Percentiles rank a stretch among this genome's conserved stretches.
These are phyloP conservation scores for Aphaenogaster floridana DNA, from an alignment of 1,140 invertebrate genomes.

Conservation along the genomic window DNA sequence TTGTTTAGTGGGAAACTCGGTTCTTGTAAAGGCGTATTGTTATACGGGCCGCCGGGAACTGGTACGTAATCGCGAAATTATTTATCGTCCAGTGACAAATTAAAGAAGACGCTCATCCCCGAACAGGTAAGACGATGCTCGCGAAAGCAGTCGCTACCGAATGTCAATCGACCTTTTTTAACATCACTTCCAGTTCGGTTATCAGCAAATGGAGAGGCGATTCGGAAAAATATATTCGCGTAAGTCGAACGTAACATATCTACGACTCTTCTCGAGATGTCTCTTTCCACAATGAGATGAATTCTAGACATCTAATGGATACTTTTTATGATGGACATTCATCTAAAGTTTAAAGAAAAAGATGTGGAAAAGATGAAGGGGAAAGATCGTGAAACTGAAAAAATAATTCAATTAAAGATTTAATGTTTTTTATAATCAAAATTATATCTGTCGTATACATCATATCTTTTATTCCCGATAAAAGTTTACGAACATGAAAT, in stretches of 20 bases:
- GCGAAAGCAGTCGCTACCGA: slow-evolving; percentile 96
- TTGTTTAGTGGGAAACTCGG: slow-evolving; percentile 93
- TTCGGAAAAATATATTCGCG: slow-evolving; percentile 96
- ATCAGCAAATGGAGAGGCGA: slow-evolving; percentile 98
- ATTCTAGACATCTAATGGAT: background rate
- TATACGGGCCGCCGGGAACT: slow-evolving; percentile 95
- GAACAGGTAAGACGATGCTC: slow-evolving; percentile 94
- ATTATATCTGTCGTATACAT: background rate
- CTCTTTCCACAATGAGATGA: background rate
- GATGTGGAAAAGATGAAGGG: background rate
- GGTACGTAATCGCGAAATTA: slow-evolving; percentile 75
- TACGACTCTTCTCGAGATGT: background rate
- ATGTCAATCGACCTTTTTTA: slow-evolving; percentile 96
- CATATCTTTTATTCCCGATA: background rate
- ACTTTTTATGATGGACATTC: too few species aligned
- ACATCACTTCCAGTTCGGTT: slow-evolving; percentile 95
- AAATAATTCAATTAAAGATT: background rate
- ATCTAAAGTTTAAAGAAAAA: background rate
- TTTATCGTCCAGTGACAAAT: background rate
- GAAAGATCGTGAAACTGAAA: background rate
- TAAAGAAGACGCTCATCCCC: background rate
- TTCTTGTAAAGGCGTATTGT: slow-evolving; percentile 93
- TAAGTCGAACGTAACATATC: slow-evolving; percentile 81
- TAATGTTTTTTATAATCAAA: background rate
- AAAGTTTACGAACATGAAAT: background rate